Base-by-base conservation (phyloP, 1,140 invertebrate genomes). In the Euglossa dilemma region DNA sequence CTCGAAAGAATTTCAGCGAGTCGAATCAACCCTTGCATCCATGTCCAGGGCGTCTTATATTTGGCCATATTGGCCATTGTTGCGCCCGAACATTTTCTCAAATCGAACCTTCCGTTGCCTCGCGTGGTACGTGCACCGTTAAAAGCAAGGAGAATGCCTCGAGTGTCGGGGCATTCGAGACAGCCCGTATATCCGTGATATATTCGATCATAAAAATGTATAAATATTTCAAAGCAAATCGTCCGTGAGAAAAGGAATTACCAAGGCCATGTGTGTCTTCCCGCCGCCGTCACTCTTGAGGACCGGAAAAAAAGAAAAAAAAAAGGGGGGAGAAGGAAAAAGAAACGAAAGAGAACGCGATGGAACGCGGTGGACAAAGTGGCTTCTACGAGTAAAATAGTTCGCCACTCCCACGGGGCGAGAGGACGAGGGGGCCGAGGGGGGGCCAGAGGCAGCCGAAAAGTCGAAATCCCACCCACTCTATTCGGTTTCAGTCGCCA, bases 391-490 rank as follows among this genome's bases (percentile, higher is more conserved):
- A n/a, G 84, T 67, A 47, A 61, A 72, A 70, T 69, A 80, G 73
- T 71, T 83, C 70, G 88, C 86, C 89, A 91, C 87, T 91, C 86
- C 91, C 87, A 91, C 80, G 74, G 85, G 80, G 57, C 36, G 2
- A 66, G 23, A n/a, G n/a, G n/a, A n/a, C n/a, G n/a, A n/a, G n/a
- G n/a, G n/a, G n/a, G n/a, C n/a, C n/a, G n/a, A n/a, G n/a, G n/a
- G 12, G 18, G n/a, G 6, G 43, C 23, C 2, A n/a, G n/a, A 11
- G 18, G 12, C 67, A n/a, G n/a, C 57, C 43, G 63, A 76, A 76
- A 77, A 54, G 25, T 71, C 54, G 73, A 89, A 89, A 93, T 90
- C 89, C 88, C 87, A 92, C 87, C 87, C 84, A 91, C 81, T 73
- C 79, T 63, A 56, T 20, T 73, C 50, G 70, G 57, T 86, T 75